Percentiles rank a stretch among this genome's conserved stretches.
Conservation (phyloP, 2,113 vertebrate species). For the Xenopus tropicalis region UCB_Xtro_10.0 CM004445.2:146108001-146108500, state of each 20-base stretch:
- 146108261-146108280: slow-evolving; percentile 6
- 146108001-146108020: slow-evolving; percentile 81
- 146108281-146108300: slow-evolving; percentile 20
- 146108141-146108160: slow-evolving; percentile 56
- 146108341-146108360: slow-evolving; percentile 16
- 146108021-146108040: slow-evolving; percentile 71
- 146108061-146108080: slow-evolving; percentile 76
- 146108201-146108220: slow-evolving; percentile 6
- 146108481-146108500: not conserved
- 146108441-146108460: not conserved
- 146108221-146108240: slow-evolving; percentile 11
- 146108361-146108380: slow-evolving; percentile 18
- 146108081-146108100: slow-evolving; percentile 65
- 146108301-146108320: slow-evolving; percentile 14
- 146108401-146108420: not conserved
- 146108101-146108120: slow-evolving; percentile 61
- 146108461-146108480: slow-evolving; percentile 4
- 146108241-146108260: not conserved
- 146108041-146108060: slow-evolving; percentile 74
- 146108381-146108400: slow-evolving; percentile 13
- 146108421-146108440: not conserved
- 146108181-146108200: not conserved
- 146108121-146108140: slow-evolving; percentile 87
- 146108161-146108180: slow-evolving; percentile 70
- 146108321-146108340: not conserved